These are phyloP conservation scores for Flexamia atlantica DNA, from an alignment of 2,888 invertebrate genomes.

Conservation along the genomic window DNA sequence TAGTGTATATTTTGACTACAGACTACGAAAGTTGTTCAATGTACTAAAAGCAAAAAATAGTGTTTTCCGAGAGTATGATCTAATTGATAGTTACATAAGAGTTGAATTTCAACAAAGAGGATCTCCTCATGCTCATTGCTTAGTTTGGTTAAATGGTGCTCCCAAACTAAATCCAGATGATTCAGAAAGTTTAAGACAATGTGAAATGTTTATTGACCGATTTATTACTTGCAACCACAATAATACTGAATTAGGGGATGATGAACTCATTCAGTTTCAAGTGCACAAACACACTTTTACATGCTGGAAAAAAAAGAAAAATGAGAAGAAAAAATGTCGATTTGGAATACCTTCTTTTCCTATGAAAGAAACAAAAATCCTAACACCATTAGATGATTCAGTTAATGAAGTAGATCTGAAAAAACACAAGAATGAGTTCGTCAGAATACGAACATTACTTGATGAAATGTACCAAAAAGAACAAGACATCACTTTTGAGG, in stretches of 20 bases:
- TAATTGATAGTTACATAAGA: constrained; percentile 64
- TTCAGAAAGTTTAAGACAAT: constrained; percentile 38
- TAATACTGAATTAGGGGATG: constrained; percentile 61
- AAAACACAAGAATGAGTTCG: background rate
- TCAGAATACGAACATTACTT: background rate
- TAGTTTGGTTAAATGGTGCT: constrained; percentile 71
- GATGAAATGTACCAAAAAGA: background rate
- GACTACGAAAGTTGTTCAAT: constrained; percentile 64
- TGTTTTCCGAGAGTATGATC: background rate
- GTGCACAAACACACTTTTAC: constrained; percentile 68
- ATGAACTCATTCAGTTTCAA: constrained; percentile 63
- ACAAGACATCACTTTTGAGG: constrained; percentile 61
- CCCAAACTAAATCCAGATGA: constrained; percentile 68
- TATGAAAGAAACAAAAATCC: constrained; percentile 66
- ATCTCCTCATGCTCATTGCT: constrained; percentile 70
- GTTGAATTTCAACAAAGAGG: constrained; percentile 71
- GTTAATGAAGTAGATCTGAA: background rate
- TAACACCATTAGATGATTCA: constrained; percentile 28
- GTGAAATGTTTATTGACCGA: constrained; percentile 65
- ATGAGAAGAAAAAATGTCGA: constrained; percentile 64
- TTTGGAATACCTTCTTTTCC: constrained; percentile 68
- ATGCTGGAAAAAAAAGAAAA: constrained; percentile 66
- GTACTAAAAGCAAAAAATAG: constrained; percentile 65
- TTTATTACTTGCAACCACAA: constrained; percentile 68
- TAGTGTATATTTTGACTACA: constrained; percentile 65